Evolutionary conservation across 1,140 invertebrate species (phyloP), one percentile per base, ranked within the genome.

Genomic region (Scaptomyza hsui): DNA sequence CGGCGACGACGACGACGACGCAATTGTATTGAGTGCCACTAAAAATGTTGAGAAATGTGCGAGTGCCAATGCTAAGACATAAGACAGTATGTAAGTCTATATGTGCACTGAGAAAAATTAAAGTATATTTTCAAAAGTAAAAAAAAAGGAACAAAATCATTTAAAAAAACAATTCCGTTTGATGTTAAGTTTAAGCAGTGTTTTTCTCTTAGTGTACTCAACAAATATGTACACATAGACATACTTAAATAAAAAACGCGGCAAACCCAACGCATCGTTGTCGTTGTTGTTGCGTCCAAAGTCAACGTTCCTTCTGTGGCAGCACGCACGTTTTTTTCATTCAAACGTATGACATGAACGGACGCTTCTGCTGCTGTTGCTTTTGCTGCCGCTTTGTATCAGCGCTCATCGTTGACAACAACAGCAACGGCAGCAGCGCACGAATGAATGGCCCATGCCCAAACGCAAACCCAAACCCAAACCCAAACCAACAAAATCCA

Each of bases 281-380:
- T n/a, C 32, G 59, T 10, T 61, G 59, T 42, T 56, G 55, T 48
- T 37, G 48, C 65, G 39, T 78, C 65, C 74, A 90, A 89, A 90
- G 89, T 90, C 89, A 90, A 78, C 74, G 82, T 75, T 90, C 88
- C 89, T 90, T 90, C 89, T 90, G 83, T 90, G 79, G 89, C 85
- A 81, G 89, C 89, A 90, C 89, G 89, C 89, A 90, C 83, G 83
- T 88, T 75, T 82, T 65, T 77, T 80, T 74, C 72, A 90, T 88
- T 82, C 86, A 89, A 85, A 89, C 79, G 72, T 64, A 79, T 75
- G 68, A 75, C 62, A 78, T 75, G 75, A 51, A 78, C 48, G 72
- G 83, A 79, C 83, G 78, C 69, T 62, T 60, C 48, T 41, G 18
- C 71, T 61, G 48, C 37, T 41, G 56, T 26, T 41, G 63, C 24